Evolutionary conservation across 2,888 invertebrate species (phyloP).

Genomic region (Epirrita christyi): DNA sequence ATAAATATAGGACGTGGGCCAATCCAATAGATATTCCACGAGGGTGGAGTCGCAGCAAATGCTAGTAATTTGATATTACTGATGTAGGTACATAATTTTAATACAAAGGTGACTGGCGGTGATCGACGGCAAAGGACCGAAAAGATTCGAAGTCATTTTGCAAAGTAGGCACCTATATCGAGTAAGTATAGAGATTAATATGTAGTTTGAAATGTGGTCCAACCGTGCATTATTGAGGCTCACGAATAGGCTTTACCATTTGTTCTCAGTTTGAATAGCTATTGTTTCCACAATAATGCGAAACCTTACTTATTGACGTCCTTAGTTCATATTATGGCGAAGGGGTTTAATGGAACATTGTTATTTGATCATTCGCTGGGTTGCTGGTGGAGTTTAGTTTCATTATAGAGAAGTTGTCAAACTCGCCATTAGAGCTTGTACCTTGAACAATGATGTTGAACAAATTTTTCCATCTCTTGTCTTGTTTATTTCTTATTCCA

Average conservation of each 20-base stretch:
- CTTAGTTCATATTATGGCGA: slow-evolving; percentile 8
- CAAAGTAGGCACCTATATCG: no score
- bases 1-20: no score
- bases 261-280: slow-evolving; percentile 36
- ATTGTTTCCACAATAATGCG: slow-evolving; percentile 35
- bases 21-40: no score
- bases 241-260: slow-evolving; percentile 34
- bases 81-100: no score
- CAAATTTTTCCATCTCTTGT: not conserved
- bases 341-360: slow-evolving; percentile 6
- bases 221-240: slow-evolving; percentile 34
- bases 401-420: slow-evolving; percentile 9
- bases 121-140: slow-evolving; percentile 1
- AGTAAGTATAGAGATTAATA: slow-evolving; percentile 22
- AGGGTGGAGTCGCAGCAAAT: no score
- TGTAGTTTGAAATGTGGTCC: slow-evolving; percentile 1
- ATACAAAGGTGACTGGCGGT: no score
- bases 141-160: slow-evolving; percentile 33
- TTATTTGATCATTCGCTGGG: slow-evolving; percentile 18
- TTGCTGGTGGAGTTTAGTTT: slow-evolving; percentile 13
- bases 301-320: slow-evolving; percentile 25
- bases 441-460: not conserved
- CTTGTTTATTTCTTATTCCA: no score
- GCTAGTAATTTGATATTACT: no score
- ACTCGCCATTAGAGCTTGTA: not conserved